Evolutionary conservation across 1,140 invertebrate species (phyloP).

Genomic region (Cryptotermes secundus): DNA sequence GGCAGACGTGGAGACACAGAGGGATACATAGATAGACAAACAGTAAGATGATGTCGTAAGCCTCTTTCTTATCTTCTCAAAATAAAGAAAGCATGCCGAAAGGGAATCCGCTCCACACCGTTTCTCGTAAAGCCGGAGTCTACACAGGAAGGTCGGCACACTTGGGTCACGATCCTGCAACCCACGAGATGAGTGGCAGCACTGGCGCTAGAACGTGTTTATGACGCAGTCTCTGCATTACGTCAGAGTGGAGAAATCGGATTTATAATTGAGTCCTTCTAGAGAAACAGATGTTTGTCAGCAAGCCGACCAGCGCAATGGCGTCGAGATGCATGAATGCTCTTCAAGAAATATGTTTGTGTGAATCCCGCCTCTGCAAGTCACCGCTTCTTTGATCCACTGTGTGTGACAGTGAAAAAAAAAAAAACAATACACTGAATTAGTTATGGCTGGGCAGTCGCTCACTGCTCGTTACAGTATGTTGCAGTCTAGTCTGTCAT

Average conservation of each 20-base stretch:
- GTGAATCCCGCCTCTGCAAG: neutral
- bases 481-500: neutral
- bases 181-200: neutral
- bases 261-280: neutral
- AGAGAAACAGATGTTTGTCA: neutral
- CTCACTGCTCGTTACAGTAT: neutral
- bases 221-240: neutral
- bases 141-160: too few species aligned
- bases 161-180: neutral
- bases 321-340: neutral
- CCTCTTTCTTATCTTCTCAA: too few species aligned
- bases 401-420: neutral
- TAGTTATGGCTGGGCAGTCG: neutral
- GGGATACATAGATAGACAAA: too few species aligned
- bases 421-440: neutral
- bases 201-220: neutral
- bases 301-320: neutral
- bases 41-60: too few species aligned
- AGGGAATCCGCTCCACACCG: too few species aligned
- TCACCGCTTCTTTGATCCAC: neutral
- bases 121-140: too few species aligned
- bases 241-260: neutral
- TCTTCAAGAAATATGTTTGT: neutral
- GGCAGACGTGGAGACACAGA: too few species aligned
- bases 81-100: too few species aligned